Conservation (phyloP, 37 sponge, comb jelly and placozoan genomes). For the Hormiphora californensis region DNA sequence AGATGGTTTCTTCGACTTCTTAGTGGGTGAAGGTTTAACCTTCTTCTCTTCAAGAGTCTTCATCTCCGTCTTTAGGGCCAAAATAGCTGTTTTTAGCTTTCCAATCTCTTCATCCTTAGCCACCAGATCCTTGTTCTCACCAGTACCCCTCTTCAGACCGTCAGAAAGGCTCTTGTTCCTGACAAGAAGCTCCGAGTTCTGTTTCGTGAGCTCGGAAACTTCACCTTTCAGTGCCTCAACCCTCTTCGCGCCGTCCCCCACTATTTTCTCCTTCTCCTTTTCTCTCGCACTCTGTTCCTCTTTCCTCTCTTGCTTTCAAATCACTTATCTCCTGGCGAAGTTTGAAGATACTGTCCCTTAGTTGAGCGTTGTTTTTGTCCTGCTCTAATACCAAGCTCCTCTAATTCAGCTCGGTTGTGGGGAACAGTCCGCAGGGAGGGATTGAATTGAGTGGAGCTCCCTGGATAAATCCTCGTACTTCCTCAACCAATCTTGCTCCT, state of each 20-base stretch:
- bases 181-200: background rate
- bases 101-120: conserved; percentile 13
- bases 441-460: background rate
- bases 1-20: no score
- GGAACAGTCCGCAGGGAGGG: background rate
- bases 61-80: background rate
- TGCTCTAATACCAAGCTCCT: conserved; percentile 41
- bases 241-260: background rate
- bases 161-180: background rate
- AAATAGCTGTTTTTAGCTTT: conserved; percentile 8
- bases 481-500: conserved; percentile 44
- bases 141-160: background rate
- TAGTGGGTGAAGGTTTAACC: no score
- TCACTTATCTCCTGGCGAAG: conserved; percentile 49
- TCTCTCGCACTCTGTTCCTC: background rate
- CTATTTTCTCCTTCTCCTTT: conserved; percentile 17
- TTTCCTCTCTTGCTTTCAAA: conserved; percentile 6
- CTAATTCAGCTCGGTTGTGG: conserved; percentile 34
- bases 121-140: background rate
- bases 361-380: conserved; percentile 12
- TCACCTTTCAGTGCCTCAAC: background rate
- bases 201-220: background rate
- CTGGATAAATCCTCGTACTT: conserved; percentile 16
- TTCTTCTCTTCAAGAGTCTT: background rate
- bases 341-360: conserved; percentile 51